Conservation (phyloP, 2,113 vertebrate genomes). For the Rallus limicola region DNA sequence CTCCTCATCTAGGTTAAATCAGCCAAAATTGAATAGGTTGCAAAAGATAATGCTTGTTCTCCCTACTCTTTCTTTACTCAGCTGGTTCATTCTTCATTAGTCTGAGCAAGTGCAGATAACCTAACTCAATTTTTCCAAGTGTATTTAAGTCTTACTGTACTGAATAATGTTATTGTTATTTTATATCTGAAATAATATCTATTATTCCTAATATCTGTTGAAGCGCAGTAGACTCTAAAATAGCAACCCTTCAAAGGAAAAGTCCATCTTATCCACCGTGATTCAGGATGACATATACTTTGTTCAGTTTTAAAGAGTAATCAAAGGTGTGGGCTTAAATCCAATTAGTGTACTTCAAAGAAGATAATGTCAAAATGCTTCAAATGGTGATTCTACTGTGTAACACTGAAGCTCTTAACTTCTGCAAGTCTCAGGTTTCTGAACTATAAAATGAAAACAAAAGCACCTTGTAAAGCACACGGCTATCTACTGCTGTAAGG, state of each 20-base stretch:
- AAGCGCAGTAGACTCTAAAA: constrained; percentile 17
- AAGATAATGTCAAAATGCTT: constrained; percentile 8
- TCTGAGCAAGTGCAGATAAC: neutral
- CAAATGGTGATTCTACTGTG: neutral
- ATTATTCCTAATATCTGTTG: constrained; percentile 7
- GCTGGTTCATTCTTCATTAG: constrained; percentile 10
- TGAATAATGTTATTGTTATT: constrained; percentile 21
- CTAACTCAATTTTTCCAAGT: neutral
- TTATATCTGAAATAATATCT: constrained; percentile 20
- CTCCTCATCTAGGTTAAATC: constrained; percentile 11
- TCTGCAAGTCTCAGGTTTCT: neutral
- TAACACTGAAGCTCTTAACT: constrained; percentile 9
- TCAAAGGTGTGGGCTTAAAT: constrained; percentile 49
- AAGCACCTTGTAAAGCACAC: neutral
- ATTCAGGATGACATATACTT: constrained; percentile 24
- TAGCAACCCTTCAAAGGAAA: neutral
- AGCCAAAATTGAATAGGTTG: constrained; percentile 22
- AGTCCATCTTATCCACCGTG: neutral
- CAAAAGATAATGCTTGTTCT: constrained; percentile 11
- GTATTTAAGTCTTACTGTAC: neutral
- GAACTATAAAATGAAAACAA: constrained; percentile 24
- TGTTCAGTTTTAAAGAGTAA: constrained; percentile 41
- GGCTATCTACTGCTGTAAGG: neutral
- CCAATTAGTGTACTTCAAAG: constrained; percentile 37
- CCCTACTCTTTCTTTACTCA: neutral